Percentiles rank a stretch among this genome's conserved stretches.
Conservation (phyloP, 2,113 vertebrate genomes). For the Heteronetta atricapilla region DNA sequence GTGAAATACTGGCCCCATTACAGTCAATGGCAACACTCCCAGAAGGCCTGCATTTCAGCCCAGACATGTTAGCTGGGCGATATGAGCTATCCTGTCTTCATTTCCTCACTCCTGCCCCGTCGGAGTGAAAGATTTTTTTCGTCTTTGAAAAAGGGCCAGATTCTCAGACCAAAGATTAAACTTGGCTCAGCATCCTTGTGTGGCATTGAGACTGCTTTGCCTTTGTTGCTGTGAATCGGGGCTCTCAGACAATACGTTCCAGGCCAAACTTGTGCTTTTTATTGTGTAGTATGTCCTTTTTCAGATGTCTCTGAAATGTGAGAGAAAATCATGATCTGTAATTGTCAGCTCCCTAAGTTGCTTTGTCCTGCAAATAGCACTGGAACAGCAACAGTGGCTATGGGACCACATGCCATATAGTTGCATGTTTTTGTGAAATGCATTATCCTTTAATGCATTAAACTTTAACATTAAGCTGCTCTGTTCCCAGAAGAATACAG, state of each 20-base stretch:
- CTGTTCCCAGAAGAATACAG: neutral
- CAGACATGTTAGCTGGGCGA: conserved; percentile 53
- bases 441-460: neutral
- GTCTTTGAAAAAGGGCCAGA: conserved; percentile 42
- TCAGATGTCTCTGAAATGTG: conserved; percentile 1
- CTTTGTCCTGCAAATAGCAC: conserved; percentile 6
- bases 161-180: conserved; percentile 50
- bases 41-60: neutral
- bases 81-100: conserved; percentile 51
- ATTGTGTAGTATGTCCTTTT: neutral
- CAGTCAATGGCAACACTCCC: conserved; percentile 54
- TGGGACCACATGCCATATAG: neutral
- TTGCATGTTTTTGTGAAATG: neutral
- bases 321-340: neutral
- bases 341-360: neutral
- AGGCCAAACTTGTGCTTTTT: conserved; percentile 5
- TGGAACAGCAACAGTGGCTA: neutral
- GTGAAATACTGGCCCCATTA: conserved; percentile 37
- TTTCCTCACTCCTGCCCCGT: conserved; percentile 51
- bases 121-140: conserved; percentile 43
- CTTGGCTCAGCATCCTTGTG: conserved; percentile 46
- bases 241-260: conserved; percentile 19
- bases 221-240: conserved; percentile 42
- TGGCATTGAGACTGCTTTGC: conserved; percentile 42
- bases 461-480: neutral